Conservation (phyloP, 2,888 invertebrate genomes). For the Epistrophella euchroma region DNA sequence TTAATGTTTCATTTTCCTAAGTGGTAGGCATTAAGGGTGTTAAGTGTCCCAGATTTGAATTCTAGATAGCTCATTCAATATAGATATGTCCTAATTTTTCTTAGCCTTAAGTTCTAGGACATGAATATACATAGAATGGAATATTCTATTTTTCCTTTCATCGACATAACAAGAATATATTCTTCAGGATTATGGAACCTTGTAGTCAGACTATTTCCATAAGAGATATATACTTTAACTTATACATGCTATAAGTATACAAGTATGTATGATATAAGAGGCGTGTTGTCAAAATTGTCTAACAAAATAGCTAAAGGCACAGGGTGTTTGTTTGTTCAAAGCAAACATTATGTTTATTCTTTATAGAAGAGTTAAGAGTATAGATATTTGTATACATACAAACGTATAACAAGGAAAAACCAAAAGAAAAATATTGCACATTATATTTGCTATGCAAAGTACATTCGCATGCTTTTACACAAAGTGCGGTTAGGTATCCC, state of each 20-base stretch:
- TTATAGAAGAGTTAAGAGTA: not conserved
- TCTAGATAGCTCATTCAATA: not conserved
- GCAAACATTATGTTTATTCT: constrained; percentile 14
- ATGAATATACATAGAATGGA: constrained; percentile 30
- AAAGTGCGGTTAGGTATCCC: constrained; percentile 4
- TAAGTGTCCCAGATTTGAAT: constrained; percentile 29
- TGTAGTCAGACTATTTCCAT: constrained; percentile 7
- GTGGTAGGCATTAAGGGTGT: constrained; percentile 22
- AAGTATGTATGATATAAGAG: not conserved
- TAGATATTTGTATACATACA: not conserved
- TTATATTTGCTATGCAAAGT: constrained; percentile 31
- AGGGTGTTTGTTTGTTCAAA: constrained; percentile 7
- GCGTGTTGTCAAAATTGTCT: constrained; percentile 36
- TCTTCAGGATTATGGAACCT: not conserved
- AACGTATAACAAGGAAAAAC: constrained; percentile 3
- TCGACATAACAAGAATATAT: not conserved
- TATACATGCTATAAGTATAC: not conserved
- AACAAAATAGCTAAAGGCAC: constrained; percentile 23
- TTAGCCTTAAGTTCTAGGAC: constrained; percentile 29
- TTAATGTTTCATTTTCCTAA: constrained; percentile 25
- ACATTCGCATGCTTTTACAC: constrained; percentile 21
- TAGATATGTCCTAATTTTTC: constrained; percentile 8
- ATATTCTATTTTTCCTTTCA: constrained; percentile 28
- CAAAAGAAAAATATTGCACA: constrained; percentile 38
- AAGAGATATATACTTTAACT: not conserved